Evolutionary conservation across 2,113 vertebrate species (phyloP).

Genomic region (Psammodynastes pulverulentus): DNA sequence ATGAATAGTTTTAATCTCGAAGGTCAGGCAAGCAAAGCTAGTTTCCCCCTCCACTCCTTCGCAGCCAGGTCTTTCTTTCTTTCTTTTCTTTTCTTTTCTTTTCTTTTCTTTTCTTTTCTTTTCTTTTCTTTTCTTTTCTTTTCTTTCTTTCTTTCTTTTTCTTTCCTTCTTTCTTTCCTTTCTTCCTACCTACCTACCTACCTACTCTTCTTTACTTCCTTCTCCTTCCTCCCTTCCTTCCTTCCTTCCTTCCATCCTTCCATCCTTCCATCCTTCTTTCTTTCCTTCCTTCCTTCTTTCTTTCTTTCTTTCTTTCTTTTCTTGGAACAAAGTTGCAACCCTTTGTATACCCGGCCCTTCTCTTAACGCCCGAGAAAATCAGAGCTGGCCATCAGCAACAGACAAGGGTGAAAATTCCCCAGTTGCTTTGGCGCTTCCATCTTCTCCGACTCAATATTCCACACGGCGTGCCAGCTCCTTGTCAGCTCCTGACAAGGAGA

Average conservation of each 20-base stretch:
- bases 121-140: too few relatives aligned
- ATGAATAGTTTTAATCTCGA: conserved; percentile 69
- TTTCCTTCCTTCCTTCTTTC: conserved; percentile 55
- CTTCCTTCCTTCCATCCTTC: background rate
- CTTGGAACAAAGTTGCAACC: conserved; percentile 21
- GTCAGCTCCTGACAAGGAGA: conserved; percentile 43
- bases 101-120: too few relatives aligned
- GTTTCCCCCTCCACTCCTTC: background rate
- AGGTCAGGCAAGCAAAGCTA: conserved; percentile 64
- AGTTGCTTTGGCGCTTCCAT: conserved; percentile 55
- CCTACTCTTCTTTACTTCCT: too few relatives aligned
- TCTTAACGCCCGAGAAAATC: conserved; percentile 63
- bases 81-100: too few relatives aligned
- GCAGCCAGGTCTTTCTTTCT: background rate
- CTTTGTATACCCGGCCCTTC: conserved; percentile 64
- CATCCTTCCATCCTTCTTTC: background rate
- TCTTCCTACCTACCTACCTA: too few relatives aligned
- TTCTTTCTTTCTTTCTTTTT: too few relatives aligned
- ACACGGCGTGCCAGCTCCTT: conserved; percentile 58
- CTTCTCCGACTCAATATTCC: conserved; percentile 68
- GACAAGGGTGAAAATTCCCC: conserved; percentile 67
- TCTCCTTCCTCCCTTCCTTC: too few relatives aligned
- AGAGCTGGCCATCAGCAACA: conserved; percentile 42
- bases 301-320: background rate
- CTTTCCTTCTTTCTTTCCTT: too few relatives aligned